phyloP scores from a whole-genome alignment of 2,888 invertebrate species.

The Hydrotaea diabolus region DNA sequence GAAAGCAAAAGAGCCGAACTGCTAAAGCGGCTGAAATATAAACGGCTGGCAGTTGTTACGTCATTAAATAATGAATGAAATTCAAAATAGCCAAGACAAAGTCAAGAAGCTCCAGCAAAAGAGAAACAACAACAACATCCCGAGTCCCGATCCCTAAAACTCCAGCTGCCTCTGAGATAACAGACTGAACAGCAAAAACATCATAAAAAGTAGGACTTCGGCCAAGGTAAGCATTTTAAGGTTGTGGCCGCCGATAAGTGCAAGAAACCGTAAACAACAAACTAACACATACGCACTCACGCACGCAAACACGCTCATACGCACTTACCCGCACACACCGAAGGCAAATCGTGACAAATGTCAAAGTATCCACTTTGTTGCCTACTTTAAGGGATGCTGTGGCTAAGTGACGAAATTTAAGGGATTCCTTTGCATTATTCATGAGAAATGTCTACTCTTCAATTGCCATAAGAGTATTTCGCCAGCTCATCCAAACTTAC shows the following conservation, averaged over 20 bases:
- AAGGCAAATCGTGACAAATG: not conserved
- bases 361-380: not conserved
- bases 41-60: conserved; percentile 48
- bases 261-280: conserved; percentile 54
- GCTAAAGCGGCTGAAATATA: not conserved
- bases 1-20: not conserved
- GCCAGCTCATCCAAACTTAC: conserved; percentile 22
- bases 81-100: conserved; percentile 2
- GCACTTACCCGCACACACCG: too few species aligned
- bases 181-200: not conserved
- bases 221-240: conserved; percentile 32
- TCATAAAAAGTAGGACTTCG: not conserved
- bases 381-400: conserved; percentile 4
- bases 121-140: conserved; percentile 15
- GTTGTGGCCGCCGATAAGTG: conserved; percentile 56
- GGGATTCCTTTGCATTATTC: conserved; percentile 21
- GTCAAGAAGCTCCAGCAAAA: not conserved
- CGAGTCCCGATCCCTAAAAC: not conserved
- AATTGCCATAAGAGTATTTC: conserved; percentile 29
- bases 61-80: conserved; percentile 53
- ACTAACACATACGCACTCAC: not conserved
- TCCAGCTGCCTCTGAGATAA: too few species aligned
- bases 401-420: conserved; percentile 6
- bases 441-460: conserved; percentile 23
- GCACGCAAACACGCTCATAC: not conserved